Evolutionary conservation across 2,888 invertebrate species (phyloP).

Genomic region (Fissipunctia ypsillon): DNA sequence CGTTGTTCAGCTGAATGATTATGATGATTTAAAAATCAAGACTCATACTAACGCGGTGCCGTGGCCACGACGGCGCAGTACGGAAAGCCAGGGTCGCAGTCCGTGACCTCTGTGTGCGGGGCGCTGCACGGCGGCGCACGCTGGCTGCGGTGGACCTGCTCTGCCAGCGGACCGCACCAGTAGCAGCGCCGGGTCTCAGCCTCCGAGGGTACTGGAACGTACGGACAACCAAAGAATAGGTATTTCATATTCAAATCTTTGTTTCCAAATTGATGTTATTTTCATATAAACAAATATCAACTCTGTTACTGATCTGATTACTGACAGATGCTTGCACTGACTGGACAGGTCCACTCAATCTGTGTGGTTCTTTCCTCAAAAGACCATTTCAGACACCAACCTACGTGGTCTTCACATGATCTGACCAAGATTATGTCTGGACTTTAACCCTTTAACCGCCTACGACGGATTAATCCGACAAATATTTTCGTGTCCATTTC

Average conservation of each 20-base stretch:
- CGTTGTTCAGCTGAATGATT: neutral
- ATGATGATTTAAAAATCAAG: neutral
- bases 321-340: no score
- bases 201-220: constrained; percentile 63
- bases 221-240: neutral
- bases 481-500: no score
- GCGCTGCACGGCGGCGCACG: constrained; percentile 80
- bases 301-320: no score
- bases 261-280: neutral
- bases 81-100: constrained; percentile 80
- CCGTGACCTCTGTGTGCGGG: constrained; percentile 71
- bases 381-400: no score
- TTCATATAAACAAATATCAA: neutral
- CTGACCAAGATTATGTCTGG: no score
- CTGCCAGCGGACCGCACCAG: constrained; percentile 88
- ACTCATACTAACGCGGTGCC: constrained; percentile 79
- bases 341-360: no score
- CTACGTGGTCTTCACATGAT: no score
- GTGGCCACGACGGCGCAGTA: constrained; percentile 85
- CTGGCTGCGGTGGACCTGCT: constrained; percentile 85
- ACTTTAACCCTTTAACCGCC: no score
- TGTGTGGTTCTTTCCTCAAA: no score
- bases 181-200: constrained; percentile 78
- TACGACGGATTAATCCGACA: no score
- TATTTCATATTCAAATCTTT: neutral